Percentiles rank a stretch among this genome's conserved stretches.
phyloP scores from a whole-genome alignment of 2,888 invertebrate species.

The Pristionchus arcanus region DNA sequence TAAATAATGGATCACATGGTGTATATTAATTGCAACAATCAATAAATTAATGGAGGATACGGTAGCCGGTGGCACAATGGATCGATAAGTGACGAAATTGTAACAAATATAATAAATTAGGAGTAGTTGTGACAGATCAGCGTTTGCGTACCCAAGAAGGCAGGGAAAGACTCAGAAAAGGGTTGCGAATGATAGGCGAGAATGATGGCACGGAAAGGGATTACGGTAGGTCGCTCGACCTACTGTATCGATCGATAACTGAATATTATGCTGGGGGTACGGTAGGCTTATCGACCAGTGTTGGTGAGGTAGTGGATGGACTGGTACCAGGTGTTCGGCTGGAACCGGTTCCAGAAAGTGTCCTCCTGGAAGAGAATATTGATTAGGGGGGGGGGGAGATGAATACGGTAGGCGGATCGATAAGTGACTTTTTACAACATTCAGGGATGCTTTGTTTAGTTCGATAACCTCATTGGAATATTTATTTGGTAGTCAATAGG shows the following conservation, averaged over 20 bases:
- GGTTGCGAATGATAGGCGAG: background rate
- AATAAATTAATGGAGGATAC: background rate
- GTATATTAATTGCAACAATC: background rate
- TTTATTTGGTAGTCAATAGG: too few species aligned
- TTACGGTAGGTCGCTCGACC: slow-evolving; percentile 24
- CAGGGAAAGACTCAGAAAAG: background rate
- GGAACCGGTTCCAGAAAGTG: slow-evolving; percentile 78
- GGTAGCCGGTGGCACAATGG: background rate
- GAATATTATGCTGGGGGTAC: background rate
- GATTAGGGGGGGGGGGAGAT: background rate
- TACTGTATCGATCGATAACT: slow-evolving; percentile 38
- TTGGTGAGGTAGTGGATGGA: slow-evolving; percentile 78
- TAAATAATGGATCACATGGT: slow-evolving; percentile 15
- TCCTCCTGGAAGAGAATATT: slow-evolving; percentile 56
- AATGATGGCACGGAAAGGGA: background rate
- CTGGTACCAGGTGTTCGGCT: slow-evolving; percentile 76
- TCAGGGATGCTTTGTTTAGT: too few species aligned
- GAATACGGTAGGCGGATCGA: background rate
- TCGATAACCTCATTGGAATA: too few species aligned
- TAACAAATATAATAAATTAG: background rate
- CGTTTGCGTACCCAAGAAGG: slow-evolving; percentile 5
- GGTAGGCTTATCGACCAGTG: slow-evolving; percentile 68
- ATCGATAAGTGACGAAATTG: background rate
- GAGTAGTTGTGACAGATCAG: slow-evolving; percentile 6
- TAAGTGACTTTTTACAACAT: too few species aligned